phyloP scores from a whole-genome alignment of 2,888 invertebrate genomes.

The Muschampia plurimacula region DNA sequence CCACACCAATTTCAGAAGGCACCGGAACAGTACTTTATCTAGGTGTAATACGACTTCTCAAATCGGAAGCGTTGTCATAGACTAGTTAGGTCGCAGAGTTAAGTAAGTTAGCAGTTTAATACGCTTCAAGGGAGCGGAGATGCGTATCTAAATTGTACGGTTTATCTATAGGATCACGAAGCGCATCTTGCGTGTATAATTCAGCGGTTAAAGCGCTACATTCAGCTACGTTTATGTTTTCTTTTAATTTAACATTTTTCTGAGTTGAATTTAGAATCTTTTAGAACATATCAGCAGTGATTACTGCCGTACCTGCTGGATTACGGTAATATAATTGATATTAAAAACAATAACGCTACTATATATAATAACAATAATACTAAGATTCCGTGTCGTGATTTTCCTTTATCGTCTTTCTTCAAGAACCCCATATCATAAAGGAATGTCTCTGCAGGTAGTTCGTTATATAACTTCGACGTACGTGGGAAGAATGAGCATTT shows the following conservation, averaged over 20 bases:
- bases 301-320: too few species aligned
- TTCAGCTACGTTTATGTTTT: neutral
- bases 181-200: constrained; percentile 4
- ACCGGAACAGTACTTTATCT: neutral
- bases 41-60: constrained; percentile 23
- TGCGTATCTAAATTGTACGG: constrained; percentile 54
- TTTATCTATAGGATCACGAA: constrained; percentile 32
- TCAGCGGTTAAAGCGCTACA: constrained; percentile 25
- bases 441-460: too few species aligned
- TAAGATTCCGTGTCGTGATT: too few species aligned
- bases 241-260: neutral
- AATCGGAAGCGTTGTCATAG: constrained; percentile 45
- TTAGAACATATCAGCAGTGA: too few species aligned
- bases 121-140: constrained; percentile 19
- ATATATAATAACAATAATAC: too few species aligned
- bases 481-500: too few species aligned
- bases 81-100: constrained; percentile 44
- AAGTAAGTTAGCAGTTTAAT: constrained; percentile 33
- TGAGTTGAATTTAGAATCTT: neutral
- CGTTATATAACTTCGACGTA: too few species aligned
- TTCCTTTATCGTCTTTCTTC: too few species aligned
- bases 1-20: constrained; percentile 42
- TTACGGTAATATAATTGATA: too few species aligned
- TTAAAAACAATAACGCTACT: too few species aligned
- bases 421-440: too few species aligned